These are phyloP conservation scores for Microctenopoma steveboyesi DNA, from an alignment of 2,797 vertebrate genomes.

Conservation along the genomic window DNA sequence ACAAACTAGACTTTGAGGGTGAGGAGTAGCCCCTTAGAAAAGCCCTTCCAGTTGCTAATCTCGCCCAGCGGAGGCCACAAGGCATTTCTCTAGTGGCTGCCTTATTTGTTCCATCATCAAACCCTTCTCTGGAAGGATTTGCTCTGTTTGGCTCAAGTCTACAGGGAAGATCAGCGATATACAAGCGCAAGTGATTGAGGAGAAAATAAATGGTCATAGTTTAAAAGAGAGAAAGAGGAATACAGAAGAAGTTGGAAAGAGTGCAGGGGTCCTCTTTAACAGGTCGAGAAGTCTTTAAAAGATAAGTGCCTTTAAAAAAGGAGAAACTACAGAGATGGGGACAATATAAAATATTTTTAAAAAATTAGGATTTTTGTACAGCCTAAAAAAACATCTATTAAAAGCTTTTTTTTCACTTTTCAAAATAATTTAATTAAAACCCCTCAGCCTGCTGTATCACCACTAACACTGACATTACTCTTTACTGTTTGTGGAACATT, in stretches of 20 bases:
- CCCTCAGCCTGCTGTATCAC: background rate
- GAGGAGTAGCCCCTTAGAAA: conserved; percentile 17
- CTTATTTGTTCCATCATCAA: conserved; percentile 62
- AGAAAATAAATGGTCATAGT: conserved; percentile 17
- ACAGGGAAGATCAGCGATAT: conserved; percentile 19
- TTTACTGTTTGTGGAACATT: conserved; percentile 11
- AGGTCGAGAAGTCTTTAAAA: conserved; percentile 25
- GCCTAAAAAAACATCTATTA: too few species aligned
- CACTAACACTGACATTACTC: conserved; percentile 10
- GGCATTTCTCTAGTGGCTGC: conserved; percentile 39
- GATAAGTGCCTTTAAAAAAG: conserved; percentile 16
- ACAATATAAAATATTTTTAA: background rate
- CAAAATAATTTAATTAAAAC: too few species aligned
- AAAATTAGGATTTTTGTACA: too few species aligned
- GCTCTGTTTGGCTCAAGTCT: conserved; percentile 42
- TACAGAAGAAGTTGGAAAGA: conserved; percentile 5
- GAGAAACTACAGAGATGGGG: background rate
- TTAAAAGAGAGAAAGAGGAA: background rate
- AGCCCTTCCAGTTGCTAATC: conserved; percentile 39
- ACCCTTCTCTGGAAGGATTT: conserved; percentile 51
- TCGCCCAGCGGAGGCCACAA: conserved; percentile 27
- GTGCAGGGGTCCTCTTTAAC: conserved; percentile 9
- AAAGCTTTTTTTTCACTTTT: too few species aligned
- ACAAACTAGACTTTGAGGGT: conserved; percentile 36
- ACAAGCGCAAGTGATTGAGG: background rate